Base-by-base conservation (phyloP, 2,888 invertebrate species). In the Cerastis leucographa region DNA sequence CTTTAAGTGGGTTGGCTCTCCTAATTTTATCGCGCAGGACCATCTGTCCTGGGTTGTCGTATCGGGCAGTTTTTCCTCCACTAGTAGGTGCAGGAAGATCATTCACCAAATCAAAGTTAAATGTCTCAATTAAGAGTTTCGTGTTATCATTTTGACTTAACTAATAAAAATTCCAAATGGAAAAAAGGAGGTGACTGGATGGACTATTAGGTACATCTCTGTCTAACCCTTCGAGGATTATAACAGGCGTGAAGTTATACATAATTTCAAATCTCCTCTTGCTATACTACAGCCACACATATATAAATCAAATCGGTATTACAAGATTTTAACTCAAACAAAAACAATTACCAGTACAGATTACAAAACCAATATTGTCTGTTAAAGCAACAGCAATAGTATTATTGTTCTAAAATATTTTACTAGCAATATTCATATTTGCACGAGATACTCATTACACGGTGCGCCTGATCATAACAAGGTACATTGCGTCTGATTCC, bases 401-500 rank as follows among this genome's bases (percentile, higher is more conserved):
- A 65, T 66, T 81, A 80, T 80, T 85, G 77, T 80, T 80, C 68
- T 75, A 80, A 68, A 78, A 78, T 22, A 80, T 80, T 88, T 84
- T 83, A 90, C 76, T 83, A 71, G 49, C 79, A 83, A 83, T 86
- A 42, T 84, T 85, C 61, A 70, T 80, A 86, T 87, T 88, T 87
- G 88, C 84, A 91, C 86, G 88, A 90, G 87, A 85, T 84, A 76
- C 86, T 86, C 89, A 89, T 91, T 92, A 90, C 86, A 85, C 79
- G 81, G 74, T 81, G 89, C 78, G 76, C 82, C 77, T 81, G 88
- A 89, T 89, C 86, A 81, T 91, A 90, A 91, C 88, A 88, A 89
- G 83, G 80, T 89, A 89, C 71, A 78, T 85, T 89, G 87, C 86
- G 81, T 87, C 87, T 91, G 91, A 94, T 92, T 90, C 81, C 85